These are phyloP conservation scores for Drosophila multiciliata DNA, from an alignment of 2,888 invertebrate genomes.

Conservation along the genomic window DNA sequence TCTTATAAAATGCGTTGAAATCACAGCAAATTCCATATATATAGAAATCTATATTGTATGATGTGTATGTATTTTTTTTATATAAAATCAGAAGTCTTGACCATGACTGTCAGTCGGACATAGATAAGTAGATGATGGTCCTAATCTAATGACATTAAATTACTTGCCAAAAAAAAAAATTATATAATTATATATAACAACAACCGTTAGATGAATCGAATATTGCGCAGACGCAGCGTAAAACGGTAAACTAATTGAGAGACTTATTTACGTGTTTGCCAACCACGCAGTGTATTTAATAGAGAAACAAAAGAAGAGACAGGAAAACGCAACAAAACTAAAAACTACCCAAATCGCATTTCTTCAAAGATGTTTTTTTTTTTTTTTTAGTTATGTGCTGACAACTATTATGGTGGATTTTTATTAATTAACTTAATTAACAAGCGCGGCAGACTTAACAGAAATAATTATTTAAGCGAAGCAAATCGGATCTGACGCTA, in stretches of 20 bases:
- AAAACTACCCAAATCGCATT: neutral
- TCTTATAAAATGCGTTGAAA: constrained; percentile 10
- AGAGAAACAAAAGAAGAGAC: neutral
- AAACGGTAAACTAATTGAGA: constrained; percentile 26
- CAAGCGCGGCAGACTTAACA: neutral
- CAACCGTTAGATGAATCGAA: constrained; percentile 17
- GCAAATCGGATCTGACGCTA: neutral
- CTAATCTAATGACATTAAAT: constrained; percentile 37
- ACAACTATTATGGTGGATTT: neutral
- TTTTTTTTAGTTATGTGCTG: no score
- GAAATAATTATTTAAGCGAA: neutral
- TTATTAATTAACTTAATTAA: constrained; percentile 1
- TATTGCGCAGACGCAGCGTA: constrained; percentile 53
- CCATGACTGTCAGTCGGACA: constrained; percentile 48
- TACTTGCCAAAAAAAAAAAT: constrained; percentile 15
- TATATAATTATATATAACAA: constrained; percentile 14
- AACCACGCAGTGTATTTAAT: constrained; percentile 30
- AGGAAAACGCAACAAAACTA: neutral
- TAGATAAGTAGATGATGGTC: constrained; percentile 29
- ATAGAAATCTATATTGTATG: neutral
- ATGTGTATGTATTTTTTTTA: neutral
- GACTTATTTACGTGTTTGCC: constrained; percentile 1
- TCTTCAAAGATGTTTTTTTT: neutral
- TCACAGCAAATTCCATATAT: neutral
- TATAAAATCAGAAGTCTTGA: constrained; percentile 43